Percentiles rank a stretch among this genome's conserved stretches.
Evolutionary conservation across 2,888 invertebrate species (phyloP).

Genomic region (Sphaerophoria rueppellii): DNA sequence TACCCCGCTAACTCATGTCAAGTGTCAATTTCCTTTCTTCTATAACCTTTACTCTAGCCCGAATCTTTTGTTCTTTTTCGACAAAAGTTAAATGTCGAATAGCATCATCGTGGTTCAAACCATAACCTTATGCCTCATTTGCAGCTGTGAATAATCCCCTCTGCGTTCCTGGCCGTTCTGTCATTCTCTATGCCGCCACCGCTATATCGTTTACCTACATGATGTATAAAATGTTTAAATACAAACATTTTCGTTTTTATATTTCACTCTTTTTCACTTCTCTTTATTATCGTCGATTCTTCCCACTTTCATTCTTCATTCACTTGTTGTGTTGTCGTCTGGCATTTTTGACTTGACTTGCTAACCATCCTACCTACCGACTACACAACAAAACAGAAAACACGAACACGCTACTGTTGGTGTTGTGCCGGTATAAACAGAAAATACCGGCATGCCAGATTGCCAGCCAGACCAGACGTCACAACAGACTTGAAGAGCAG

Average conservation of each 20-base stretch:
- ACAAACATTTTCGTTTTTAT: conserved; percentile 58
- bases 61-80: background rate
- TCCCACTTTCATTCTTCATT: conserved; percentile 67
- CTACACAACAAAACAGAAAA: background rate
- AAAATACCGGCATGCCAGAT: conserved; percentile 58
- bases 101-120: background rate
- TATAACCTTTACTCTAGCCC: background rate
- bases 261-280: conserved; percentile 33
- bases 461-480: conserved; percentile 34
- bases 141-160: conserved; percentile 54
- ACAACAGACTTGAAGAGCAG: conserved; percentile 42
- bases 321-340: conserved; percentile 72
- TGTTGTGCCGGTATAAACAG: conserved; percentile 66
- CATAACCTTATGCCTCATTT: conserved; percentile 31
- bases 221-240: conserved; percentile 53
- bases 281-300: conserved; percentile 58
- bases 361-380: conserved; percentile 59
- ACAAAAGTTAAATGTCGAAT: conserved; percentile 17
- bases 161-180: background rate
- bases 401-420: conserved; percentile 62
- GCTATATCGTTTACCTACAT: background rate
- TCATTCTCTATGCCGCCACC: background rate
- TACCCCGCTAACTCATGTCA: background rate
- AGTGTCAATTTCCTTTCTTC: conserved; percentile 4
- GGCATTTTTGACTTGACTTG: conserved; percentile 55